phyloP scores from a whole-genome alignment of 2,113 vertebrate species.

The Aepyceros melampus region DNA sequence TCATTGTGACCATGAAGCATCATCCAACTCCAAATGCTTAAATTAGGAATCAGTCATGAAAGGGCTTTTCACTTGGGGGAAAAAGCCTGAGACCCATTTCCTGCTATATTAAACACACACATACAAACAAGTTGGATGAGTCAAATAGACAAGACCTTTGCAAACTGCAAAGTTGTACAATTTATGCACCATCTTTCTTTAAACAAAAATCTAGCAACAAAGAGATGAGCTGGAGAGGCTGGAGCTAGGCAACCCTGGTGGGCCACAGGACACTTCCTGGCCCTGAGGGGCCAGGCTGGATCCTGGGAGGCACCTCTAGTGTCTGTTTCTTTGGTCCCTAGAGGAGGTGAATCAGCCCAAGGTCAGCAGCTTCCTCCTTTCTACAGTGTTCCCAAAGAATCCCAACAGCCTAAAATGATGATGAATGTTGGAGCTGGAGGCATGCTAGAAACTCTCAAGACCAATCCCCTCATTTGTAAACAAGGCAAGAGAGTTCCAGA shows the following conservation, averaged over 20 bases:
- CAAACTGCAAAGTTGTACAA: not conserved
- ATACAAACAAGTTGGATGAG: not conserved
- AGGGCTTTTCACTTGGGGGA: not conserved
- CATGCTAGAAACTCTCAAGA: not conserved
- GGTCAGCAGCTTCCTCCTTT: not conserved
- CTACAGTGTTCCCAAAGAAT: not conserved
- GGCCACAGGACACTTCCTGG: not conserved
- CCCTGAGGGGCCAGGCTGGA: not conserved
- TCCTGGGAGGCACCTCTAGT: not conserved
- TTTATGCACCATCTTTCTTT: not conserved
- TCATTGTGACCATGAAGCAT: slow-evolving; percentile 26
- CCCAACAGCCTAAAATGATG: not conserved
- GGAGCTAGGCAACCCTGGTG: not conserved
- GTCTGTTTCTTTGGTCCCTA: not conserved
- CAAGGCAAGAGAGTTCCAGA: slow-evolving; percentile 43
- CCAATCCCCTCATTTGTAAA: slow-evolving; percentile 47
- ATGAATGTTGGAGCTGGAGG: not conserved
- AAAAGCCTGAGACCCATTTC: not conserved
- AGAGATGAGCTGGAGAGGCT: not conserved
- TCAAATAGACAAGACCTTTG: not conserved
- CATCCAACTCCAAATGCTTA: not conserved
- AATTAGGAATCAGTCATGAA: slow-evolving; percentile 13
- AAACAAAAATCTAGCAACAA: not conserved
- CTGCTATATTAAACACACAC: not conserved
- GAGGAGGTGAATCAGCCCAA: not conserved